phyloP scores from a whole-genome alignment of 2,888 invertebrate genomes.

The Yponomeuta cagnagella region DNA sequence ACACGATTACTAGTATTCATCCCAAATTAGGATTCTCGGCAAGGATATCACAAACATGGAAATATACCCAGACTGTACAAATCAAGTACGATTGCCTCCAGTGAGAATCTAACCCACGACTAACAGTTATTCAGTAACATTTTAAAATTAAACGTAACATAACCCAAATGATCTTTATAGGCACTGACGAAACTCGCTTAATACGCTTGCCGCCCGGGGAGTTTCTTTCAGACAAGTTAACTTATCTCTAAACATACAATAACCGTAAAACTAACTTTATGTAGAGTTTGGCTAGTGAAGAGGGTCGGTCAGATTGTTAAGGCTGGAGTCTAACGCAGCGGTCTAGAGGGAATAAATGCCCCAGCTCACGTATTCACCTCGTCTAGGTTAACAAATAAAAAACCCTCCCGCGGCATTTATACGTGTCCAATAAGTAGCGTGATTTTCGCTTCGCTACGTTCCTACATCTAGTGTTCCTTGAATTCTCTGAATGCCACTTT shows the following conservation, averaged over 20 bases:
- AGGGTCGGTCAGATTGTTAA: not conserved
- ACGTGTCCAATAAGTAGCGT: not conserved
- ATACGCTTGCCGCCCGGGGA: not conserved
- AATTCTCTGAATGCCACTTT: not conserved
- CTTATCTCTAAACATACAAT: not conserved
- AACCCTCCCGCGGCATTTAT: not conserved
- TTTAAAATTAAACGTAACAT: too few species aligned
- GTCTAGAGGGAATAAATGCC: not conserved
- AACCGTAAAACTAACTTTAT: not conserved
- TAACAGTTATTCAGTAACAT: too few species aligned
- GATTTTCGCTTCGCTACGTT: not conserved
- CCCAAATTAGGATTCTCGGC: too few species aligned
- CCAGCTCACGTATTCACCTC: conserved; percentile 1
- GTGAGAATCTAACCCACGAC: too few species aligned
- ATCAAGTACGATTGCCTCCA: too few species aligned
- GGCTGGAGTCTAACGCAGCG: not conserved
- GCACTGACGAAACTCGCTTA: not conserved
- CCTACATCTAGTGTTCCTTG: not conserved
- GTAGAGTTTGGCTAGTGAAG: not conserved
- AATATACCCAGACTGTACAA: too few species aligned
- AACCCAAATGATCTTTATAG: not conserved
- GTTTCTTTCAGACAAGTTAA: not conserved
- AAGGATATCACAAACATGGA: too few species aligned
- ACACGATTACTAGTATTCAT: too few species aligned
- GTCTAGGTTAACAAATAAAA: not conserved